Conservation (phyloP, 2,797 vertebrate species). For the Eleutherodactylus coqui region DNA sequence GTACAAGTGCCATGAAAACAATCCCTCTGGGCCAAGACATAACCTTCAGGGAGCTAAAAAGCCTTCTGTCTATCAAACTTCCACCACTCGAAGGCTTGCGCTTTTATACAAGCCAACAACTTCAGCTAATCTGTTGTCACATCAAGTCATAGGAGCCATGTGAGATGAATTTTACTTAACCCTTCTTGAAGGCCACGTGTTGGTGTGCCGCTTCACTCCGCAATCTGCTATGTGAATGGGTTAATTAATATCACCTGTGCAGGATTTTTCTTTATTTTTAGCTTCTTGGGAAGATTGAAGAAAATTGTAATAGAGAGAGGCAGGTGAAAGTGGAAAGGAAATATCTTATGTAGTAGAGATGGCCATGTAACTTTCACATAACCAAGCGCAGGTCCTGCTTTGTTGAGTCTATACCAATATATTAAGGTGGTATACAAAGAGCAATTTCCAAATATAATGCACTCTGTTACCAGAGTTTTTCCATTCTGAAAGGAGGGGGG, state of each 20-base stretch:
- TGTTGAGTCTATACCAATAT: too few species aligned
- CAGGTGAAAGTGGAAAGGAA: neutral
- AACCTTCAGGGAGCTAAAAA: slow-evolving; percentile 48
- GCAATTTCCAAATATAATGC: neutral
- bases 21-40: slow-evolving; percentile 25
- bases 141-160: slow-evolving; percentile 27
- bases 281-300: neutral
- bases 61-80: slow-evolving; percentile 47
- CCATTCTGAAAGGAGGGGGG: too few species aligned
- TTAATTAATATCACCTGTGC: slow-evolving; percentile 15
- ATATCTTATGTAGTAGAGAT: neutral
- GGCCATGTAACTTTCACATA: neutral
- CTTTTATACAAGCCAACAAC: slow-evolving; percentile 37
- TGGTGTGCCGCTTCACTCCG: neutral
- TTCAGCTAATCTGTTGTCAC: slow-evolving; percentile 50
- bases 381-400: neutral
- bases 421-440: neutral
- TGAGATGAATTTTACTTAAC: slow-evolving; percentile 29
- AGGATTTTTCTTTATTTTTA: neutral
- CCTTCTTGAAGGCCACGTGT: neutral
- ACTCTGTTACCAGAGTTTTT: too few species aligned
- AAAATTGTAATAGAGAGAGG: neutral
- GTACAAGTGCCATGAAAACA: slow-evolving; percentile 39
- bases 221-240: neutral
- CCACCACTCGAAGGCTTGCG: neutral